Evolutionary conservation across 1,140 invertebrate genomes (phyloP).

Genomic region (Camponotus floridanus): DNA sequence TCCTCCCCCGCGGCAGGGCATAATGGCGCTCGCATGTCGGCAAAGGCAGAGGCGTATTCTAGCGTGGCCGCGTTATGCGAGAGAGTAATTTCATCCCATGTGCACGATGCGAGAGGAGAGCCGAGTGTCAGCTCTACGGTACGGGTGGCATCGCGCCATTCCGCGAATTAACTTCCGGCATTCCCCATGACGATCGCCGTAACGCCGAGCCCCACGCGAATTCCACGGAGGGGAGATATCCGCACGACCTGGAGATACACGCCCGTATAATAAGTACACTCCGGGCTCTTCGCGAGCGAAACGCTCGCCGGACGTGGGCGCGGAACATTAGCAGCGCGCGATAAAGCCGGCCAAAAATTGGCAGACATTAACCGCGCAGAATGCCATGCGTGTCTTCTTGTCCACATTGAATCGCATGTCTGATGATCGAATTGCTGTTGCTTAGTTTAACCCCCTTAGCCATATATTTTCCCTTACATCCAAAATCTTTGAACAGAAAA

Average conservation of each 20-base stretch:
- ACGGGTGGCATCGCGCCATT: slow-evolving; percentile 66
- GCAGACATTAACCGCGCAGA: slow-evolving; percentile 1
- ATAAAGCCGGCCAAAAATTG: slow-evolving; percentile 6
- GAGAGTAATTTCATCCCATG: slow-evolving; percentile 70
- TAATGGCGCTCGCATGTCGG: slow-evolving; percentile 60
- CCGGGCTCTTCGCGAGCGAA: background rate
- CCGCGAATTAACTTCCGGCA: slow-evolving; percentile 78
- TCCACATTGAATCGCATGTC: background rate
- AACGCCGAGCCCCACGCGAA: slow-evolving; percentile 43
- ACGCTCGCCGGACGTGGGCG: too few relatives aligned
- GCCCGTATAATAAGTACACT: background rate
- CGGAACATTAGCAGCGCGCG: slow-evolving; percentile 8
- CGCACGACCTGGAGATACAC: background rate
- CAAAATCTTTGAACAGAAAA: too few relatives aligned
- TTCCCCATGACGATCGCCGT: slow-evolving; percentile 64
- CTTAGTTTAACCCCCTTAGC: too few relatives aligned
- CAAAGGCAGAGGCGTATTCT: slow-evolving; percentile 50
- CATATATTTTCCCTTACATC: too few relatives aligned
- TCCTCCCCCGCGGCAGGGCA: background rate
- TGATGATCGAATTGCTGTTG: background rate
- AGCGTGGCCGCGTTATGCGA: slow-evolving; percentile 20
- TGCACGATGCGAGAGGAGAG: slow-evolving; percentile 28
- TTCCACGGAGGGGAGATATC: slow-evolving; percentile 48
- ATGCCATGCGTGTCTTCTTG: background rate
- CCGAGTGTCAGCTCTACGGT: slow-evolving; percentile 29